Evolutionary conservation across 2,113 vertebrate species (phyloP), one percentile per base, ranked within the genome.

Genomic region (Lophotis ruficrista): DNA sequence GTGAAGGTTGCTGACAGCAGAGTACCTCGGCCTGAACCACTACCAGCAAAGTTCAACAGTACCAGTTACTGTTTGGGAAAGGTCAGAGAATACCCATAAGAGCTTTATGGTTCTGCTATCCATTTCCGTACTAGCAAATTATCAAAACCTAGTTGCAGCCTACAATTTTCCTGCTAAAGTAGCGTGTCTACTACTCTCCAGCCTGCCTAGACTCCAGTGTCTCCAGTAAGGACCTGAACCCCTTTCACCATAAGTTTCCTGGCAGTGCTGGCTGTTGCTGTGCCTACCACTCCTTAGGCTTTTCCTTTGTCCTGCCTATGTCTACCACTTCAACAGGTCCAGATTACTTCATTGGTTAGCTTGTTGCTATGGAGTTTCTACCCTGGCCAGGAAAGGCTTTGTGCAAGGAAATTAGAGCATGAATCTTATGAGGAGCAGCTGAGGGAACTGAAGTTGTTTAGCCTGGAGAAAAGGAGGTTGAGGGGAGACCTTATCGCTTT

Each of bases 341-440:
- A 83, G 11, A 25, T 54, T 45, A 9, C 16, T 73, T 89, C 38
- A 10, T 79, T 45, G 1, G 5, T 48, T 38, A 5, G 20, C n/a
- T 43, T 38, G 22, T 60, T 93, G 47, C 20, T 33, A 15, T 48
- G 9, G 60, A 60, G 12, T 61, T 77, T 71, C 30, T 58, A 33
- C 33, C 21, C 33, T 77, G 33, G 22, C 19, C 18, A 47, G 6
- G 15, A n/a, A 64, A 38, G 35, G 15, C 5, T 81, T 58, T 54
- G 16, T 77, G 48, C 4, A 0, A 60, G 8, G 15, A 89, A 75
- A 6, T 56, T 25, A 54, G 13, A 54, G 21, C 9, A 16, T 5
- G 56, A 18, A 8, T 54, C 24, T 8, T 54, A 1, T 0, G 16
- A 60, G 23, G 27, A 27, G 7, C 2, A 0, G 15, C 38, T 73